Evolutionary conservation across 2,113 vertebrate species (phyloP), one percentile per base, ranked within the genome.

Genomic region (Condylura cristata): DNA sequence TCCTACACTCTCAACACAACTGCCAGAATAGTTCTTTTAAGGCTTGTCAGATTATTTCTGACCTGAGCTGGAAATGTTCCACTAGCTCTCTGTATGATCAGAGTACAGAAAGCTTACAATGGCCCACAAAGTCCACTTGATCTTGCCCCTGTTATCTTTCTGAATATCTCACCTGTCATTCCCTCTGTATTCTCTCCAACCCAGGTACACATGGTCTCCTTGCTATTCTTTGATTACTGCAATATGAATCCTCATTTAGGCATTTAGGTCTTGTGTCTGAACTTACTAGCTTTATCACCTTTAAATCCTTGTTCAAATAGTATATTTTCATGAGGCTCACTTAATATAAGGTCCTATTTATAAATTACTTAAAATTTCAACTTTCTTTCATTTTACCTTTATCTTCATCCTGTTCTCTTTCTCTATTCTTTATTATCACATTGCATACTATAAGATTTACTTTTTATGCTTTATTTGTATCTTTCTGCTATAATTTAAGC

Each of bases 1-100:
- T 11, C 16, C 1, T 32, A 2, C 2, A 75, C 9, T 5, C 8
- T 44, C 41, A 37, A 8, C 0, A 4, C 12, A 79, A 17, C 6
- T 8, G 1, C 34, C n/a, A 82, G 4, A 68, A 41, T 41, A 11
- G 28, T 20, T 39, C 18, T 94, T 76, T 83, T 28, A 65, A 26
- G 66, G 22, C 6, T 14, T 61, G 6, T 86, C 22, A 32, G 13
- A 32, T 75, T 32, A 53, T 68, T 68, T 86, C 58, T 86, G 3
- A 18, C 10, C n/a, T 61, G 46, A 11, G 20, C 13, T 93, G 20
- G 30, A 63, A 37, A 17, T 39, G 4, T 34, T 53, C 44, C 0
- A 0, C 65, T 56, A 1, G 14, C 24, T 34, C 37, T 58, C 8
- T 24, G 8, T 44, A 10, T 34, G 17, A 20, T 72, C 65, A 34